Evolutionary conservation across 2,888 invertebrate species (phyloP).

Genomic region (Drosophila affinis): DNA sequence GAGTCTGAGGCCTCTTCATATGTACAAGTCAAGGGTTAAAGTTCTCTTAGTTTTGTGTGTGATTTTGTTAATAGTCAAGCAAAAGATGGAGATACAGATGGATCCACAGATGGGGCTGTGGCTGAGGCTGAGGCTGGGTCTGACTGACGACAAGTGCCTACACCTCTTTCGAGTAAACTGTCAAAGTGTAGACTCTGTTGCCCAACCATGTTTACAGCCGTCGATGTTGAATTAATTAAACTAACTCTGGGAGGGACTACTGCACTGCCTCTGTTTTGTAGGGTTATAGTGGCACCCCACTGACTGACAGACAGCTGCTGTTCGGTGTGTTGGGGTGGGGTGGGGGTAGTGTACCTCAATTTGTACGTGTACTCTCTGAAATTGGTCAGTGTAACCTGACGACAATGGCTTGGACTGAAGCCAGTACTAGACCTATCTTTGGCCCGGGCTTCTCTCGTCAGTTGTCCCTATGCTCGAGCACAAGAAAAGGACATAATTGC

Average conservation of each 20-base stretch:
- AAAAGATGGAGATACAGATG: background rate
- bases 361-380: slow-evolving; percentile 61
- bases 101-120: background rate
- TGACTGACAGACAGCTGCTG: background rate
- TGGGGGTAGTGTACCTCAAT: slow-evolving; percentile 35
- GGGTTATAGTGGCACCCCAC: background rate
- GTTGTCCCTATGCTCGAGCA: slow-evolving; percentile 46
- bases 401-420: slow-evolving; percentile 48
- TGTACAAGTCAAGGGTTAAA: slow-evolving; percentile 56
- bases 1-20: slow-evolving; percentile 2
- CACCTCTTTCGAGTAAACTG: slow-evolving; percentile 80
- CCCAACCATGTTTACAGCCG: slow-evolving; percentile 65
- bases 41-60: slow-evolving; percentile 58
- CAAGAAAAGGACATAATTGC: slow-evolving; percentile 48
- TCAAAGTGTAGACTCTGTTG: slow-evolving; percentile 58
- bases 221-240: slow-evolving; percentile 78
- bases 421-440: no score
- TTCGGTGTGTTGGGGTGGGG: slow-evolving; percentile 6
- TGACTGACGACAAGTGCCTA: slow-evolving; percentile 77
- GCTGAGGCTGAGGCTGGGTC: slow-evolving; percentile 4
- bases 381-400: slow-evolving; percentile 75
- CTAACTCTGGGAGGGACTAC: slow-evolving; percentile 57
- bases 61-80: slow-evolving; percentile 47
- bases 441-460: slow-evolving; percentile 44
- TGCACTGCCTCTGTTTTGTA: background rate